These are phyloP conservation scores for Agonopterix subpropinquella DNA, from an alignment of 2,888 invertebrate genomes.

Conservation along the genomic window DNA sequence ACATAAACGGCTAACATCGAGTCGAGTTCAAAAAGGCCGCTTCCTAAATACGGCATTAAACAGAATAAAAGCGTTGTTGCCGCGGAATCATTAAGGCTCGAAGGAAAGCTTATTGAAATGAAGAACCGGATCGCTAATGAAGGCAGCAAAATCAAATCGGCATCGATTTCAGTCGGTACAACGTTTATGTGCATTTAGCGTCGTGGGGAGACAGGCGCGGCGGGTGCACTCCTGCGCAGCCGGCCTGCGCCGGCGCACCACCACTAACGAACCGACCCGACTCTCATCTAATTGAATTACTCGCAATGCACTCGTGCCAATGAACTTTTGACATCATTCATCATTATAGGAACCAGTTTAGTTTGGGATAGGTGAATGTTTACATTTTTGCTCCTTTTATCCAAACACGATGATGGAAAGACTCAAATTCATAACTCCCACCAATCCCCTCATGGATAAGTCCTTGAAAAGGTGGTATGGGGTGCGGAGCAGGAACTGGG, in stretches of 20 bases:
- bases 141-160: constrained; percentile 70
- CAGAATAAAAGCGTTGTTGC: constrained; percentile 64
- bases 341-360: constrained; percentile 1
- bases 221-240: constrained; percentile 8
- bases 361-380: too few species aligned
- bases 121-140: constrained; percentile 72
- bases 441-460: too few species aligned
- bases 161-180: constrained; percentile 62
- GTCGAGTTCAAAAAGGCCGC: constrained; percentile 60
- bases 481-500: too few species aligned
- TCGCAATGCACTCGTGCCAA: constrained; percentile 21
- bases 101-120: constrained; percentile 65
- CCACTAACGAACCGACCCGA: constrained; percentile 39
- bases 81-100: constrained; percentile 63
- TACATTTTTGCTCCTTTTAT: too few species aligned
- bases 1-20: constrained; percentile 40
- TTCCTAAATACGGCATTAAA: constrained; percentile 65
- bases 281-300: constrained; percentile 44
- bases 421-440: too few species aligned
- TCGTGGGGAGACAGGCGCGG: constrained; percentile 35
- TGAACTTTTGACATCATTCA: constrained; percentile 22
- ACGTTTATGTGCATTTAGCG: constrained; percentile 62
- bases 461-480: too few species aligned
- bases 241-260: constrained; percentile 19
- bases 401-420: too few species aligned